Evolutionary conservation across 2,888 invertebrate species (phyloP).

Genomic region (Rhagium mordax): DNA sequence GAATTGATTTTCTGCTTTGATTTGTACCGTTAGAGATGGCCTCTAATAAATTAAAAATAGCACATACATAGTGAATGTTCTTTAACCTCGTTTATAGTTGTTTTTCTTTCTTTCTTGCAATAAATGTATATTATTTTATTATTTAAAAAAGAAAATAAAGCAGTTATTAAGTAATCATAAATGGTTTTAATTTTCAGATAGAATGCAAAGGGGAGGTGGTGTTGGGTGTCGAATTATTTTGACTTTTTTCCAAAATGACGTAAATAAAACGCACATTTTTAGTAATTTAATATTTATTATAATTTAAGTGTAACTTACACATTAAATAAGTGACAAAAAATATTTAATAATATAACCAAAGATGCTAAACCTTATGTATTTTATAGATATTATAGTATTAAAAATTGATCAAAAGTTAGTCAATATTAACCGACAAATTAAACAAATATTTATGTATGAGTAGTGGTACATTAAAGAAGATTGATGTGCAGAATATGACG

Average conservation of each 20-base stretch:
- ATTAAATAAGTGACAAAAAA: slow-evolving; percentile 27
- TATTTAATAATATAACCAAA: slow-evolving; percentile 8
- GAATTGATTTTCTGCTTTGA: too few relatives aligned
- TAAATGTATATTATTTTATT: too few relatives aligned
- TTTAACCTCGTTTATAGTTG: too few relatives aligned
- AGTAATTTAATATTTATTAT: slow-evolving; percentile 20
- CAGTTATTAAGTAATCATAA: too few relatives aligned
- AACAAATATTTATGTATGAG: background rate
- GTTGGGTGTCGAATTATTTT: too few relatives aligned
- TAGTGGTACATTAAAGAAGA: background rate
- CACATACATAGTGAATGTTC: too few relatives aligned
- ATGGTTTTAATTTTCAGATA: too few relatives aligned
- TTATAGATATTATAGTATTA: slow-evolving; percentile 4
- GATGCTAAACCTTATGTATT: slow-evolving; percentile 19
- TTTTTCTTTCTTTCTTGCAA: too few relatives aligned
- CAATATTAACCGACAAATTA: background rate
- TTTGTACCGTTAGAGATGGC: too few relatives aligned
- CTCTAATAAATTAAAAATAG: too few relatives aligned
- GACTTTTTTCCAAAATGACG: background rate
- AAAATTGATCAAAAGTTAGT: background rate
- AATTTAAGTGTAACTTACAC: slow-evolving; percentile 32
- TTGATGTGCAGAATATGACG: background rate
- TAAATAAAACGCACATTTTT: background rate
- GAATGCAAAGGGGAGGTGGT: too few relatives aligned
- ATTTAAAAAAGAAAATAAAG: too few relatives aligned